Evolutionary conservation across 2,888 invertebrate species (phyloP).

Genomic region (Morpho helenor): DNA sequence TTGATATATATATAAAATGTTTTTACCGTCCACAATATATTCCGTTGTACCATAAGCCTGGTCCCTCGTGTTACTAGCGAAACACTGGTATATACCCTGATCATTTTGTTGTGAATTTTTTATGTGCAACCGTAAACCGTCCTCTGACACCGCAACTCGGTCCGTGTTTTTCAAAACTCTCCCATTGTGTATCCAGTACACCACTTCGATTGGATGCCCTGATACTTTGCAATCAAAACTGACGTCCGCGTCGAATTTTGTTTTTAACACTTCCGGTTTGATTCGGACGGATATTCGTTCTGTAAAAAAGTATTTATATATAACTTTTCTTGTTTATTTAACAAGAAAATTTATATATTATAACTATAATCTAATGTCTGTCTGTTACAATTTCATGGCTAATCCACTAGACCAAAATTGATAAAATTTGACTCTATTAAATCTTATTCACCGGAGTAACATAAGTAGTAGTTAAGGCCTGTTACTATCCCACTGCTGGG

Average conservation of each 20-base stretch:
- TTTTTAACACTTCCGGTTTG: constrained; percentile 86
- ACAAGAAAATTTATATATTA: no score
- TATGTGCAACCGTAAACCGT: constrained; percentile 77
- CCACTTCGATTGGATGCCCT: constrained; percentile 90
- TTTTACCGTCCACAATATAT: constrained; percentile 87
- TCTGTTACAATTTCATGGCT: background rate
- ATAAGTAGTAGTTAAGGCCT: no score
- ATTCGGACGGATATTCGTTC: constrained; percentile 90
- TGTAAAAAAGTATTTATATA: constrained; percentile 47
- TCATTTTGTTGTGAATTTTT: constrained; percentile 87
- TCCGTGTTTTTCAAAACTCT: constrained; percentile 79
- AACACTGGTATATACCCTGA: constrained; percentile 95
- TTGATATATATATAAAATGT: no score
- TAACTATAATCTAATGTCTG: background rate
- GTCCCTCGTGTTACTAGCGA: constrained; percentile 90
- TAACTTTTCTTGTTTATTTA: background rate
- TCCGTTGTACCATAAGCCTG: constrained; percentile 91
- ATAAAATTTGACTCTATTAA: no score
- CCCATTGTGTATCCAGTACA: constrained; percentile 91
- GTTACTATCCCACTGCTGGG: no score
- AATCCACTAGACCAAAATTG: no score
- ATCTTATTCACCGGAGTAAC: no score
- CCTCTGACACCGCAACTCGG: constrained; percentile 75
- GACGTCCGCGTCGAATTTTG: constrained; percentile 91
- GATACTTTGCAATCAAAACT: constrained; percentile 92